Base-by-base conservation (phyloP, 2,113 vertebrate genomes). In the Choloepus hoffmanni region DNA sequence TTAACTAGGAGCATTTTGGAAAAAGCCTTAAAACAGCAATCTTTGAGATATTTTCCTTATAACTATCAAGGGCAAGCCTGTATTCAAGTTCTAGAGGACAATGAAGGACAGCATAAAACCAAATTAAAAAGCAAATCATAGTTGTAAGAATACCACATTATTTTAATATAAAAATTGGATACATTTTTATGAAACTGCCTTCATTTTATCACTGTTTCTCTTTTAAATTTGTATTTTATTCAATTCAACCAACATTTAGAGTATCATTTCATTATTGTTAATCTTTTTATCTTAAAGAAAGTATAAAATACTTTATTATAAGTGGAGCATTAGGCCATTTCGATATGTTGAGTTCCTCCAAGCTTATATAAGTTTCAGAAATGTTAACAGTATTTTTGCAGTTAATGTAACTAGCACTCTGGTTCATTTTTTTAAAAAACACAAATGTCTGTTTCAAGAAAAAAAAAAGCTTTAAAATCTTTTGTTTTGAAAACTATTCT, bases 11-110 rank as follows among this genome's bases (percentile, higher is more conserved):
- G 93, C 21, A n/a, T 94, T 97, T 95, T 87, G 53, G 23, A 95
- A 96, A 97, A 70, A 21, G 76, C 82, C 78, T 96, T 55, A 89
- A 95, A 97, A 93, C 40, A 90, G 85, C 83, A 97, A 72, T 93
- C 77, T 91, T 87, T 82, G 78, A 97, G 89, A 79, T 11, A 70
- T 95, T 96, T 97, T 98, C 30, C 79, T 88, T 68, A 23, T 5
- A 89, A 94, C 15, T 84, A 77, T 93, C 79, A 97, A 68, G 65
- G 26, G 6, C 0, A 89, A 95, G 36, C 13, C 63, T 68, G 5
- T 9, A 43, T 86, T 96, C 30, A 83, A 87, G 53, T 3, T 40
- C 26, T 53, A 90, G 87, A 95, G 74, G 94, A 97, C 65, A 79
- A 82, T 26, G 89, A 87, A 92, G 65, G 85, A 30, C 4, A 0